phyloP scores from a whole-genome alignment of 2,797 vertebrate species.

The Amblyraja radiata region DNA sequence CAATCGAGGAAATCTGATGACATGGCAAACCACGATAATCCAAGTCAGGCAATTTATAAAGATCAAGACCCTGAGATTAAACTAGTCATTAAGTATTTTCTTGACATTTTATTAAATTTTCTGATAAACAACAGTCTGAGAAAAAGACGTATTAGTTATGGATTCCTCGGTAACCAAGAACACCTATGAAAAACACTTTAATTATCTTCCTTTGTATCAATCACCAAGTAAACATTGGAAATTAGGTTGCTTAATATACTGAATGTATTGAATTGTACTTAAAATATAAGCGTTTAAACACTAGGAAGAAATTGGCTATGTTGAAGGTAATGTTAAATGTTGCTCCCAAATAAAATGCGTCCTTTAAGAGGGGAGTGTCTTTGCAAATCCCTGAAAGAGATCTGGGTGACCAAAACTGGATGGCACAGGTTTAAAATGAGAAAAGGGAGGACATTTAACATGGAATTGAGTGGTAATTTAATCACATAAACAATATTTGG shows the following conservation, averaged over 20 bases:
- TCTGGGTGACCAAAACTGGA: no score
- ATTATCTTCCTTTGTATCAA: slow-evolving; percentile 42
- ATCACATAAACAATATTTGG: no score
- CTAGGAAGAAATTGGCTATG: background rate
- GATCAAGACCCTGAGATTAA: slow-evolving; percentile 9
- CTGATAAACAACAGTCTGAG: background rate
- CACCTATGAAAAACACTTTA: background rate
- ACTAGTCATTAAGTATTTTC: background rate
- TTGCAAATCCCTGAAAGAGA: no score
- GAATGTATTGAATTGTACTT: background rate
- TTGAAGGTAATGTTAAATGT: background rate
- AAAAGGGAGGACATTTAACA: no score
- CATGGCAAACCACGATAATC: slow-evolving; percentile 20
- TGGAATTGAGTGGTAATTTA: no score
- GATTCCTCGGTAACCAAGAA: background rate
- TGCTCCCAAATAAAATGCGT: background rate
- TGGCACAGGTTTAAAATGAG: no score
- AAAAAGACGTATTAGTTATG: background rate
- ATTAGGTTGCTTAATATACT: background rate
- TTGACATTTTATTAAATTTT: background rate
- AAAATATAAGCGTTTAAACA: background rate
- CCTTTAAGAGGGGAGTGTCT: no score
- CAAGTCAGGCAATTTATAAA: slow-evolving; percentile 14
- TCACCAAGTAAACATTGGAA: slow-evolving; percentile 36
- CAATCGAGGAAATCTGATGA: slow-evolving; percentile 27